A percentile compares a stretch with the other conserved stretches of the same genome.
These are phyloP conservation scores for Melanophora roralis DNA, from an alignment of 2,888 invertebrate species.

Conservation along the genomic window DNA sequence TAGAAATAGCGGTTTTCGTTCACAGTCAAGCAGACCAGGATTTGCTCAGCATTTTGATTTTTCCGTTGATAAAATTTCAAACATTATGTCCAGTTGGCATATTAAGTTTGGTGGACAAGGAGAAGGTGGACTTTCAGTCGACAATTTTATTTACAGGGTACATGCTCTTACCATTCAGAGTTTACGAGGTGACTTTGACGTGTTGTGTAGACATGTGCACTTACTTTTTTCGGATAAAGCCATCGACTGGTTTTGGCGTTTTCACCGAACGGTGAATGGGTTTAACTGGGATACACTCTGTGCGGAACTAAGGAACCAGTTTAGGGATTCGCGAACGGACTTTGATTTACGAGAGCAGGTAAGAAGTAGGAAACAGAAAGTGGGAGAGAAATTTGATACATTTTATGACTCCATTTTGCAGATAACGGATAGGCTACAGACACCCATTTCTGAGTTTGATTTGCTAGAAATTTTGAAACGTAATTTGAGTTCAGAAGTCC, in stretches of 20 bases:
- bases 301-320: conserved; percentile 8
- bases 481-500: not conserved
- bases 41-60: not conserved
- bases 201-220: conserved; percentile 1
- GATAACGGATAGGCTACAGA: conserved; percentile 12
- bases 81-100: conserved; percentile 9
- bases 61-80: conserved; percentile 14
- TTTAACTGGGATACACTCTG: conserved; percentile 16
- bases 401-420: conserved; percentile 21
- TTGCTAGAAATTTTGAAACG: not conserved
- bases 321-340: conserved; percentile 15
- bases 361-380: conserved; percentile 4
- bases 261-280: not conserved
- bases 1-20: not conserved
- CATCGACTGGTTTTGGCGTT: conserved; percentile 22
- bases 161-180: conserved; percentile 3
- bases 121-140: not conserved
- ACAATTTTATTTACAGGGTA: conserved; percentile 19
- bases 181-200: not conserved
- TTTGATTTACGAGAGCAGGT: conserved; percentile 13
- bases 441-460: conserved; percentile 4
- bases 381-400: not conserved
- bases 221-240: conserved; percentile 14
- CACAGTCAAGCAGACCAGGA: not conserved
- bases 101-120: conserved; percentile 7